Evolutionary conservation across 1,140 invertebrate genomes (phyloP), one percentile per base, ranked within the genome.

Genomic region (Sinonovacula constricta): DNA sequence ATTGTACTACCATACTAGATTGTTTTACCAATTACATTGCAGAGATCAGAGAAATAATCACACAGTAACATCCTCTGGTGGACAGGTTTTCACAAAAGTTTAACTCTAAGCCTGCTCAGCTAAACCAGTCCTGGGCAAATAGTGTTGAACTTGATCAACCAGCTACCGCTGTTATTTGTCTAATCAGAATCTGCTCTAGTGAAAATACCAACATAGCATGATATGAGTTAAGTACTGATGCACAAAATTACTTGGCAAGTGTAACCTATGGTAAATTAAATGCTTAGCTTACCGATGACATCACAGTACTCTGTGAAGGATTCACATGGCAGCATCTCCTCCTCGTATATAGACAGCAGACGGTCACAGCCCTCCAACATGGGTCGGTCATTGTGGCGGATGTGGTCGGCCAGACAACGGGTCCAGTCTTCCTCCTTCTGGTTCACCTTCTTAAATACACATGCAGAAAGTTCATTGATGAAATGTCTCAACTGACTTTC

Each of bases 281-380:
- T 53, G 22, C 62, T 24, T 39, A 2, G 83, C 85, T 68, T 81
- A 91, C 91, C 91, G 51, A 89, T 66, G 80, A 97, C 95, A 94
- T 98, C 97, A 91, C 95, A 96, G 92, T 97, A 97, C 92, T 98
- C 97, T 22, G 93, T 93, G 90, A 98, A 95, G 10, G 95, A 96
- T 81, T 96, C 93, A 91, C 96, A 97, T 10, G 96, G 95, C 81
- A 99, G 92, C 81, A 98, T 93, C 90, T 99, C 97, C 82, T 97
- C 95, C 80, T 96, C 95, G 84, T 98, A 96, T 3, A 93, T 93
- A 15, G 93, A 92, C 57, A 99, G 93, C 53, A 92, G 71, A 71
- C 93, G 93, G 88, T 98, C 96, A 22, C 96, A 96, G 34, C 94
- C 94, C 90, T 98, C 98, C 14, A 97, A 92, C 88, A 98, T 92